Percentiles rank a stretch among this genome's conserved stretches.
These are phyloP conservation scores for Eristalinus aeneus DNA, from an alignment of 2,888 invertebrate genomes.

Conservation along the genomic window DNA sequence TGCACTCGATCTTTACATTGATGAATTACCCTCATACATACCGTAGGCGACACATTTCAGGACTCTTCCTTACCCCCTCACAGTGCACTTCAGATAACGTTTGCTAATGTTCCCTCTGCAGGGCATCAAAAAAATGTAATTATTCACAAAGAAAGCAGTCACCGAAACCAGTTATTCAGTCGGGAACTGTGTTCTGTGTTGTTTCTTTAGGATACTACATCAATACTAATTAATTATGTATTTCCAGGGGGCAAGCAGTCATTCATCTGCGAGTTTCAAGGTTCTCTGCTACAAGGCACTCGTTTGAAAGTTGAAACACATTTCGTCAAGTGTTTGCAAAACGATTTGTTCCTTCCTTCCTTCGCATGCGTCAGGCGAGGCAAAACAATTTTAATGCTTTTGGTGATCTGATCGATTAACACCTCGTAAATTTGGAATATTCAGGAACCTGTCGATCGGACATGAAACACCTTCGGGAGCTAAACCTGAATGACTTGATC, in stretches of 20 bases:
- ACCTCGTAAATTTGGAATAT: background rate
- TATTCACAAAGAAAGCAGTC: background rate
- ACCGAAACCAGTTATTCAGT: background rate
- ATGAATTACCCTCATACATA: background rate
- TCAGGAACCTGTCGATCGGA: background rate
- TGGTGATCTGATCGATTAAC: background rate
- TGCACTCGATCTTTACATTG: background rate
- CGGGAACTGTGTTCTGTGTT: background rate
- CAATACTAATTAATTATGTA: background rate
- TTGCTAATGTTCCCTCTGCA: background rate
- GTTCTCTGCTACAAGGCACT: background rate
- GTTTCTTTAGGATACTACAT: background rate
- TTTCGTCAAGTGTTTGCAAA: too few relatives aligned
- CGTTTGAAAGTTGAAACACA: background rate
- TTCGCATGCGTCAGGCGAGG: too few relatives aligned
- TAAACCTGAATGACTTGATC: background rate
- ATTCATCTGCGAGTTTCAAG: background rate
- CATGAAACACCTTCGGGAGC: background rate
- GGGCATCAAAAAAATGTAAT: background rate
- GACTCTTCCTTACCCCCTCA: background rate
- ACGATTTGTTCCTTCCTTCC: too few relatives aligned
- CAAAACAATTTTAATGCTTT: background rate
- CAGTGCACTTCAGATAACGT: background rate
- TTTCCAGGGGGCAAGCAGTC: background rate
- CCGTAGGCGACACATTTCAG: background rate